Evolutionary conservation across 1,140 invertebrate species (phyloP), one percentile per base, ranked within the genome.

Genomic region (Pseudomyrmex cubaensis): DNA sequence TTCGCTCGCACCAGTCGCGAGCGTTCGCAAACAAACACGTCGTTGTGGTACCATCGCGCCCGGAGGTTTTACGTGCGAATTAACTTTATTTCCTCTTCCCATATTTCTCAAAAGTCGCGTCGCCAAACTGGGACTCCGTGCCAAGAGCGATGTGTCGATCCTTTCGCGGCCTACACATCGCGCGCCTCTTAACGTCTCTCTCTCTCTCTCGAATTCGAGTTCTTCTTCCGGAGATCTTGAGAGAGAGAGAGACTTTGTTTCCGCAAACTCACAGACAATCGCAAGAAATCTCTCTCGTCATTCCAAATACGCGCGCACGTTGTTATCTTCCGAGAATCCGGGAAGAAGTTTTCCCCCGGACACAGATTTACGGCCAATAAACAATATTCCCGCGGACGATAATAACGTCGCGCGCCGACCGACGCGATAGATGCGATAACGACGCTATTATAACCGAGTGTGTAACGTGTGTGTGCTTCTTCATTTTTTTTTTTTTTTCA

Each of bases 331-430:
- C 17, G 59, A 15, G 44, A 62, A 54, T 7, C 74, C 25, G 12
- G 20, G 12, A 48, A 57, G 52, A 56, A 9, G 13, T 25, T 25
- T 22, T 20, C 20, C 44, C 48, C 5, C 70, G 56, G 50, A 22
- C 25, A 22, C 25, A 73, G 52, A 85, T 84, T 67, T 62, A 76
- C 57, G 13, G 15, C 9, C 48, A 17, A 80, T 73, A 73, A 86
- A 82, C 54, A 67, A 62, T 86, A 61, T 77, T 54, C 13, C 57
- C 44, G 20, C 17, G n/a, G 1, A 25, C 46, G 52, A 63, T 73
- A 63, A 72, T 80, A 70, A 17, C 54, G 44, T 10, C 46, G 59
- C n/a, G 15, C 17, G 35, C 13, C 25, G 44, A 50, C 5, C 54
- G 54, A 25, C 25, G 25, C 25, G 25, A 50, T 61, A 17, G 25